Percentiles rank a stretch among this genome's conserved stretches.
Evolutionary conservation across 2,888 invertebrate species (phyloP).

Genomic region (Synanthedon vespiformis): DNA sequence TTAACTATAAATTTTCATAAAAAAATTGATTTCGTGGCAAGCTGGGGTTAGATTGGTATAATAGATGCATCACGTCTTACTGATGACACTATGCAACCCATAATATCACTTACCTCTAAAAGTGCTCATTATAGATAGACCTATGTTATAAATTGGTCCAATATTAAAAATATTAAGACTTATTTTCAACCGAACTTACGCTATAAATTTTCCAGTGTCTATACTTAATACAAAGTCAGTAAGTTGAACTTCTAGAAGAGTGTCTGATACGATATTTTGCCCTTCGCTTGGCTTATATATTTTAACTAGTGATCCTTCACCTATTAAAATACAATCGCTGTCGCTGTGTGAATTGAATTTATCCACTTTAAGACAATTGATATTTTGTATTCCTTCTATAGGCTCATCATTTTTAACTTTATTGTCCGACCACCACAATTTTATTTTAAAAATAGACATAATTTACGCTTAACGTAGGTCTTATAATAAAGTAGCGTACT

Average conservation of each 20-base stretch:
- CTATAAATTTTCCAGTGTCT: slow-evolving; percentile 84
- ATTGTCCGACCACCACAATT: slow-evolving; percentile 88
- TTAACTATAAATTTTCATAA: too few species aligned
- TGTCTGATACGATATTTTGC: slow-evolving; percentile 68
- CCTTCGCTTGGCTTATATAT: slow-evolving; percentile 44
- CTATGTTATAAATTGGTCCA: too few species aligned
- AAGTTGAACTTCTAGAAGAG: slow-evolving; percentile 83
- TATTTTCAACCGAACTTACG: slow-evolving; percentile 70
- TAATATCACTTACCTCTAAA: too few species aligned
- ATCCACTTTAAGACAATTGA: slow-evolving; percentile 75
- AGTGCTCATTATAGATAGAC: too few species aligned
- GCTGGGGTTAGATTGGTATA: too few species aligned
- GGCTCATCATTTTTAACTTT: slow-evolving; percentile 68
- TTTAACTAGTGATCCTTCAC: slow-evolving; percentile 42
- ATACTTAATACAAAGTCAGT: slow-evolving; percentile 83
- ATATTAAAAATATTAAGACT: background rate
- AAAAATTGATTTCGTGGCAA: too few species aligned
- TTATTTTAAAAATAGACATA: slow-evolving; percentile 94
- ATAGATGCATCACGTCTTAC: too few species aligned
- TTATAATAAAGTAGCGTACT: too few species aligned
- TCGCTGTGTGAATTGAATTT: slow-evolving; percentile 86
- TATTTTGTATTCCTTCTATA: slow-evolving; percentile 71
- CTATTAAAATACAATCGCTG: slow-evolving; percentile 79
- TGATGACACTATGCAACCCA: too few species aligned
- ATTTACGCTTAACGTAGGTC: background rate